Evolutionary conservation across 2,797 vertebrate species (phyloP).

Genomic region (Myotis myotis): DNA sequence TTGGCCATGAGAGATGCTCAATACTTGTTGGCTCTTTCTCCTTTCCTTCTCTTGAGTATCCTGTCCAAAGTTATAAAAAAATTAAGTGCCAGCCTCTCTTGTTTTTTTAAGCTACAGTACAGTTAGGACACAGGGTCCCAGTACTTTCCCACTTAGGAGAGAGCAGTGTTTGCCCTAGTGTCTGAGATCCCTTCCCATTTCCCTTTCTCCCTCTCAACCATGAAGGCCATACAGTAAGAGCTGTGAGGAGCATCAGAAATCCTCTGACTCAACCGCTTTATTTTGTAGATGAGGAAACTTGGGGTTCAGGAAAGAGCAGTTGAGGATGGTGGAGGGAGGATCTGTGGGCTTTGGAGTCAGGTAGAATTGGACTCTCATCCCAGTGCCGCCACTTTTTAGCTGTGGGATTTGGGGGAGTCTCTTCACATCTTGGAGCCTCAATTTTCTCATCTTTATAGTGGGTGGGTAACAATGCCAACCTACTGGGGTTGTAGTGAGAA

Average conservation of each 20-base stretch:
- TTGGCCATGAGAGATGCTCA: not conserved
- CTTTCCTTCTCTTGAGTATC: not conserved
- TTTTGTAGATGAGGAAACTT: constrained; percentile 8
- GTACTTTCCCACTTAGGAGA: not conserved
- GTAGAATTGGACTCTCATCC: not conserved
- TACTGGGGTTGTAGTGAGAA: not conserved
- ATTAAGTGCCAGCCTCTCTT: not conserved
- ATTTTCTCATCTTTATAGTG: not conserved
- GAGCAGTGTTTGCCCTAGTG: not conserved
- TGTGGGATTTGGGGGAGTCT: not conserved
- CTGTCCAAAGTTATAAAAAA: not conserved
- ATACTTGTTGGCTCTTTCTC: not conserved
- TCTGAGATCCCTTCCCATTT: not conserved
- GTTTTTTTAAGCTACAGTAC: not conserved
- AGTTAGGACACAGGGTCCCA: not conserved
- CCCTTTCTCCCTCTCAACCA: not conserved
- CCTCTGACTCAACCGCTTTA: not conserved
- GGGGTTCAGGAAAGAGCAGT: not conserved
- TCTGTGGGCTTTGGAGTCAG: not conserved
- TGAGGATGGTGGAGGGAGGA: not conserved
- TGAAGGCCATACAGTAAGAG: not conserved
- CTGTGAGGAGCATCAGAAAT: not conserved
- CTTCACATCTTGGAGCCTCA: not conserved
- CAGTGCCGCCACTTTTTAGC: not conserved
- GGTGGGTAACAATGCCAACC: too few species aligned